Conservation (phyloP, 2,113 vertebrate species). For the Leptobrachium leishanense region DNA sequence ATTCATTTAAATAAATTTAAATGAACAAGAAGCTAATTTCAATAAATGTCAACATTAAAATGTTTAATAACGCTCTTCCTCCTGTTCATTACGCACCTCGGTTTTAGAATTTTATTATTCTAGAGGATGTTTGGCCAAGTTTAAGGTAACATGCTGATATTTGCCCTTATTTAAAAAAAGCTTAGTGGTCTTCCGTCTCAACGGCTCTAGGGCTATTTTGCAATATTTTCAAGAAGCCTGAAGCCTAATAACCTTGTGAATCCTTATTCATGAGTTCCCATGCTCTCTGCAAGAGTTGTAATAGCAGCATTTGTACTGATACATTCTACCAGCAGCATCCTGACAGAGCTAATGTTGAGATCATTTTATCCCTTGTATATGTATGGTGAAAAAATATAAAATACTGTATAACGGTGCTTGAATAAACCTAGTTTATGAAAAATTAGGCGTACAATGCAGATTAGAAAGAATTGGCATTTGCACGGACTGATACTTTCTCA, state of each 20-base stretch:
- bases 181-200: too few relatives aligned
- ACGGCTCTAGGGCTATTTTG: too few relatives aligned
- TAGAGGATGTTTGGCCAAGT: too few relatives aligned
- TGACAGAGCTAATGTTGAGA: constrained; percentile 34
- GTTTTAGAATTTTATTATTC: background rate
- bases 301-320: background rate
- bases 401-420: constrained; percentile 54
- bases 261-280: background rate
- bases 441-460: constrained; percentile 61
- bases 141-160: too few relatives aligned
- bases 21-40: background rate
- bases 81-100: background rate
- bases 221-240: too few relatives aligned
- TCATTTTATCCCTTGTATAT: constrained; percentile 38
- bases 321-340: background rate
- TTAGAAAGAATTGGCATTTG: constrained; percentile 52
- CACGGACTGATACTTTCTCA: constrained; percentile 55
- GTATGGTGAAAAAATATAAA: constrained; percentile 43
- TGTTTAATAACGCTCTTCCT: background rate
- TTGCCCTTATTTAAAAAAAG: too few relatives aligned
- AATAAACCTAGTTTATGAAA: constrained; percentile 56
- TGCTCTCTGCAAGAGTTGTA: background rate
- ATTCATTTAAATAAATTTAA: background rate
- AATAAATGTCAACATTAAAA: background rate
- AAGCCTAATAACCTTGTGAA: background rate